Base-by-base conservation (phyloP, 2,888 invertebrate genomes). In the Tethea ocularis region DNA sequence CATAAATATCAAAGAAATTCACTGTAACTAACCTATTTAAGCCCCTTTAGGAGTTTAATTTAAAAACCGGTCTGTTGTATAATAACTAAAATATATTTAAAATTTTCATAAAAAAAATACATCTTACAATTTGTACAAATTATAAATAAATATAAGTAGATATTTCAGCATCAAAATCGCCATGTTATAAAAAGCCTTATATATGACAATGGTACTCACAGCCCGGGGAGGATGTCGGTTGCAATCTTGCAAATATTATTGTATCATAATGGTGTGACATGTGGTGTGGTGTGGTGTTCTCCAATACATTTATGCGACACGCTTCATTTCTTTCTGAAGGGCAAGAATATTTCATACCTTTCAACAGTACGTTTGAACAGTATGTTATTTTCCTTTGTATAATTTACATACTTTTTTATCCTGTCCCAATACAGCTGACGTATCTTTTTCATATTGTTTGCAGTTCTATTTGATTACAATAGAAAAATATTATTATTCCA, bases 161-260 rank as follows among this genome's bases (percentile, higher is more conserved):
- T 15, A 10, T 10, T 13, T n/a, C 5, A n/a, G 38, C n/a, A 7
- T 38, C n/a, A 20, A 10, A 46, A 46, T 46, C 46, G 20, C 1
- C 20, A 10, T 20, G 15, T 8, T 46, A 20, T 20, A n/a, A 20
- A 20, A 5, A 20, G 46, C 46, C 46, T 46, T n/a, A 38, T 38
- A 10, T 2, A 46, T 46, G 46, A 46, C 46, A 46, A 46, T 41
- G 17, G 11, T 17, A 5, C 17, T 41, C 41, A 7, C 17, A 17
- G 2, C 41, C 8, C 41, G n/a, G 41, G 46, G 20, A 46, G 69
- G 71, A 59, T 69, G 61, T 17, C 55, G 52, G 65, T 38, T 66
- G 64, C 75, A 74, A 20, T 80, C 78, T 77, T 74, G 74, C 74
- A 75, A 78, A 80, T 78, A 80, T 84, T 78, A 81, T 80, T 66